phyloP scores from a whole-genome alignment of 2,113 vertebrate genomes.

The Chlorodrepanis virens region DNA sequence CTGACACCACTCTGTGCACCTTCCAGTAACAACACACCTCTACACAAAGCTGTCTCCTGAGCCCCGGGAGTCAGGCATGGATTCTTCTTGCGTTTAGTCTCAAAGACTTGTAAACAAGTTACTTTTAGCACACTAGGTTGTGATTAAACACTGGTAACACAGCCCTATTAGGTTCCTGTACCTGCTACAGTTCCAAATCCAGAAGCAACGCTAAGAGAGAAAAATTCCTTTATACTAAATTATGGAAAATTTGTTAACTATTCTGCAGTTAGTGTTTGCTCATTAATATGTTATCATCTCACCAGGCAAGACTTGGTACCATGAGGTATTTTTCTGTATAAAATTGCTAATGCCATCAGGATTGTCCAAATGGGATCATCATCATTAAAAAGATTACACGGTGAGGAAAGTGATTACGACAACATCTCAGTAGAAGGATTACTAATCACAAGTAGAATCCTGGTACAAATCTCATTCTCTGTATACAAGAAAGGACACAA shows the following conservation, averaged over 20 bases:
- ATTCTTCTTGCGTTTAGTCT: constrained; percentile 39
- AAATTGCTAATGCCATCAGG: constrained; percentile 60
- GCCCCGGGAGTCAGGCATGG: not conserved
- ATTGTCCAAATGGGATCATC: constrained; percentile 53
- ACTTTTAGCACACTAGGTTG: constrained; percentile 1
- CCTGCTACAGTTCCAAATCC: not conserved
- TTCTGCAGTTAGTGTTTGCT: constrained; percentile 61
- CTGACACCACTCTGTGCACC: not conserved
- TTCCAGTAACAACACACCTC: constrained; percentile 12
- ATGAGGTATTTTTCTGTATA: constrained; percentile 58
- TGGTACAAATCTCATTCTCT: constrained; percentile 46
- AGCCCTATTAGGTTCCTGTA: not conserved
- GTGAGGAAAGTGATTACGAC: constrained; percentile 37
- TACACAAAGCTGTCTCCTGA: not conserved
- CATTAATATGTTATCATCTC: not conserved
- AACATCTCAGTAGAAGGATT: constrained; percentile 16
- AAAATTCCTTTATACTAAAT: constrained; percentile 40
- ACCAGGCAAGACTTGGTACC: constrained; percentile 39
- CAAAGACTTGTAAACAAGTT: constrained; percentile 52
- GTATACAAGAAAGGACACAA: constrained; percentile 73
- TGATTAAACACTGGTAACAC: not conserved
- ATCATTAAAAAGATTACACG: constrained; percentile 25
- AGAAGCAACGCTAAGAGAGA: constrained; percentile 25
- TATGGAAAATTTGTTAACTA: constrained; percentile 42
- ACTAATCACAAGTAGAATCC: constrained; percentile 58